Evolutionary conservation across 2,797 vertebrate species (phyloP).

Genomic region (Pygocentrus nattereri): DNA sequence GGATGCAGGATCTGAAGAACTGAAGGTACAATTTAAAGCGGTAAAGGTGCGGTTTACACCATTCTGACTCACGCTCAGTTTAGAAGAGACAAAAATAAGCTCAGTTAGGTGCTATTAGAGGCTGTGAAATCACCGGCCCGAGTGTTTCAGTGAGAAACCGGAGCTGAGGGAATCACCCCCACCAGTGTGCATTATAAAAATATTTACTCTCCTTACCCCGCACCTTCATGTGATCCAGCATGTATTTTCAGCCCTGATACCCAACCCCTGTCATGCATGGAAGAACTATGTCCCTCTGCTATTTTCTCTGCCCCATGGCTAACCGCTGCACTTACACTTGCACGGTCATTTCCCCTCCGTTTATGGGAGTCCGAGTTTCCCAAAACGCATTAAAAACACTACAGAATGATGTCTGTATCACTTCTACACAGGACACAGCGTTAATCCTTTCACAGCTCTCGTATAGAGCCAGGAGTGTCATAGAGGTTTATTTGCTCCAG

Average conservation of each 20-base stretch:
- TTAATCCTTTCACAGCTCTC: neutral
- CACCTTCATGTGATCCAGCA: constrained; percentile 54
- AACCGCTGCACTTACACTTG: constrained; percentile 1
- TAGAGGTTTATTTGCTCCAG: neutral
- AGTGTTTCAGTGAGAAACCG: constrained; percentile 44
- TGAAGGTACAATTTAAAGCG: neutral
- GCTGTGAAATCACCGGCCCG: constrained; percentile 26
- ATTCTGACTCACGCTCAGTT: neutral
- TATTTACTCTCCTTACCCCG: constrained; percentile 54
- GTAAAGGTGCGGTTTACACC: neutral
- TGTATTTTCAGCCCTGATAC: constrained; percentile 62
- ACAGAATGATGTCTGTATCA: neutral
- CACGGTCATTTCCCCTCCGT: constrained; percentile 20
- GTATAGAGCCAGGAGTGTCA: neutral
- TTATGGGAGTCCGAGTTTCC: constrained; percentile 31
- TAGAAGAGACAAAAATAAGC: constrained; percentile 4
- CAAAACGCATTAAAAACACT: neutral
- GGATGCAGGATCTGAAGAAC: too few species aligned
- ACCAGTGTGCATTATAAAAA: constrained; percentile 55
- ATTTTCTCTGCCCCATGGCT: constrained; percentile 26
- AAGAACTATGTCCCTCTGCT: constrained; percentile 32
- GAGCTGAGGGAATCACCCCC: constrained; percentile 58
- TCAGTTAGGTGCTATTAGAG: neutral
- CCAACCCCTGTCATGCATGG: constrained; percentile 35
- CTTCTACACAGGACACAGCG: too few species aligned